Percentiles rank a stretch among this genome's conserved stretches.
phyloP scores from a whole-genome alignment of 2,113 vertebrate genomes.

The Zootoca vivipara region DNA sequence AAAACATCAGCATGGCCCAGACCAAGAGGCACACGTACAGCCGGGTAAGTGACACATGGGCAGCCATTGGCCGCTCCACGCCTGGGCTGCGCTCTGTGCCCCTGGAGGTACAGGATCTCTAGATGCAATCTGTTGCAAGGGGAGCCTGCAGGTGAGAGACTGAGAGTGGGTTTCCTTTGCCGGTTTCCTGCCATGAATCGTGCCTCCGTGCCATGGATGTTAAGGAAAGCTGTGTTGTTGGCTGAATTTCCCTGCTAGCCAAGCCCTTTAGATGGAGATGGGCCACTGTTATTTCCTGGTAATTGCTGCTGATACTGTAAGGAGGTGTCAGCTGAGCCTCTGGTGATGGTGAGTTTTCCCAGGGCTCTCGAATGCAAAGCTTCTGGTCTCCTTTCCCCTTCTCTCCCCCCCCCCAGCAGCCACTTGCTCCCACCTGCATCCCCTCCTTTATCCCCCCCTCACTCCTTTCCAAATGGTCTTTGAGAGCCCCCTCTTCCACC shows the following conservation, averaged over 20 bases:
- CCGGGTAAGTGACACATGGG: slow-evolving; percentile 83
- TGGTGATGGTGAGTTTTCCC: neutral
- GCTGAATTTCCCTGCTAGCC: neutral
- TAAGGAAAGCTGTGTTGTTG: neutral
- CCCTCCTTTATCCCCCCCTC: neutral
- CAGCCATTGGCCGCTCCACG: neutral
- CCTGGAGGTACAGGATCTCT: neutral
- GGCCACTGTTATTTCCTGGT: neutral
- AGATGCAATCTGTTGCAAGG: slow-evolving; percentile 18
- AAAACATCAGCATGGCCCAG: slow-evolving; percentile 83
- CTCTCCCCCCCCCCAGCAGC: neutral
- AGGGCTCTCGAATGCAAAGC: slow-evolving; percentile 25
- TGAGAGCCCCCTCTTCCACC: slow-evolving; percentile 14
- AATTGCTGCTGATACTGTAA: neutral
- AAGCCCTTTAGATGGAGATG: neutral
- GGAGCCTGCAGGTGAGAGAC: neutral
- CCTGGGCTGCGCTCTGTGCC: neutral
- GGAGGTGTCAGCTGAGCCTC: slow-evolving; percentile 4
- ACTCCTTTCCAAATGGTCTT: neutral
- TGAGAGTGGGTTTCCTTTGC: neutral
- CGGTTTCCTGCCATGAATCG: neutral
- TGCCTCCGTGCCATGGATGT: neutral
- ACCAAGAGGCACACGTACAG: slow-evolving; percentile 83
- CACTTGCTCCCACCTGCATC: neutral
- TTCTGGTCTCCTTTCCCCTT: slow-evolving; percentile 11